Conservation (phyloP, 2,888 invertebrate genomes). For the Hirudinaria manillensis region DNA sequence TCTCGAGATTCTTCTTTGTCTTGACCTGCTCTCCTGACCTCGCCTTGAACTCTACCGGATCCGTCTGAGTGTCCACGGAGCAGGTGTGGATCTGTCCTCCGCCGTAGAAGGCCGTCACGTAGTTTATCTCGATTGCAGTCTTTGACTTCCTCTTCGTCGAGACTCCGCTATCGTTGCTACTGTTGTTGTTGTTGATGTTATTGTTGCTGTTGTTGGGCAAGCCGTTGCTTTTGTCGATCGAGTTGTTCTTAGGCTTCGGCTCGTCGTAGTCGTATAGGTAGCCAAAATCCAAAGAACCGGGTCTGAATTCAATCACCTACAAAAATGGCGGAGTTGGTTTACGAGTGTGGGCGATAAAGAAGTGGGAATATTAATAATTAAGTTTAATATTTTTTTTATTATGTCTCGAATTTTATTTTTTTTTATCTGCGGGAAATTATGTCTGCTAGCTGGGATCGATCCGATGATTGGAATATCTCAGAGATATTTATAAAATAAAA, state of each 20-base stretch:
- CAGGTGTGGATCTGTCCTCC: neutral
- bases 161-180: neutral
- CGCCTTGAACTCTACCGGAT: neutral
- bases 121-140: neutral
- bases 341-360: too few relatives aligned
- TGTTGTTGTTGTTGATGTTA: neutral
- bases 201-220: conserved; percentile 2
- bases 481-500: too few relatives aligned
- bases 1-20: too few relatives aligned
- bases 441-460: too few relatives aligned
- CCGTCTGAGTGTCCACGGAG: conserved; percentile 6
- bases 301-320: conserved; percentile 25
- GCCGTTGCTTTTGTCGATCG: neutral
- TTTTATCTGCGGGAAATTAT: too few relatives aligned
- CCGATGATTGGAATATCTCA: too few relatives aligned
- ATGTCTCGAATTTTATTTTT: too few relatives aligned
- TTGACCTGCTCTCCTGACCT: neutral
- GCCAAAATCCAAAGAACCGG: conserved; percentile 23
- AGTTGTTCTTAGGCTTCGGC: neutral
- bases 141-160: neutral
- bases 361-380: too few relatives aligned
- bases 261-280: conserved; percentile 25
- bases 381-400: too few relatives aligned
- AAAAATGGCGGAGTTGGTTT: neutral
- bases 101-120: neutral